Evolutionary conservation across 2,113 vertebrate genomes (phyloP).

Genomic region (Trichechus manatus): DNA sequence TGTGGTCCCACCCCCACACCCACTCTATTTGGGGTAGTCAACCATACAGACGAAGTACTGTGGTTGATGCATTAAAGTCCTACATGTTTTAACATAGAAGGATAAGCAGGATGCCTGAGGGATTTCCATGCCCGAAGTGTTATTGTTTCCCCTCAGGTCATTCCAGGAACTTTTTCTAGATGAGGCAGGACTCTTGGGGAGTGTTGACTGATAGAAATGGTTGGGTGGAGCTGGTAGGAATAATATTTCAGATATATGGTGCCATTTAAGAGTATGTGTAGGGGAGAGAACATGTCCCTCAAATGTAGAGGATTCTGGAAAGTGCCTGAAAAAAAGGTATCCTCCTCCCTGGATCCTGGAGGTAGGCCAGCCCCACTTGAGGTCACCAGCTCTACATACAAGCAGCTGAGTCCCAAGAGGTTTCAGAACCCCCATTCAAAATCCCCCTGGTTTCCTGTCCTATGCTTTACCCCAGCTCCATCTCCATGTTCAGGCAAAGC

Average conservation of each 20-base stretch:
- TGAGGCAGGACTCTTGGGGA: neutral
- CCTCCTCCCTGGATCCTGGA: neutral
- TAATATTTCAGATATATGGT: neutral
- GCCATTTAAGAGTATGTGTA: neutral
- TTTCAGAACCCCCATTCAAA: neutral
- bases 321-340: neutral
- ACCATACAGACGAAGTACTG: neutral
- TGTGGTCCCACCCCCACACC: neutral
- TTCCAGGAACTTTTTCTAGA: neutral
- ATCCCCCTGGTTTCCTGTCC: conserved; percentile 38
- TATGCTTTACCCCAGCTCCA: neutral
- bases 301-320: neutral
- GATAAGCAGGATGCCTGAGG: neutral
- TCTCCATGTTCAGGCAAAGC: conserved; percentile 76
- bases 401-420: neutral
- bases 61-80: neutral
- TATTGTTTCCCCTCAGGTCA: conserved; percentile 7
- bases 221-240: neutral
- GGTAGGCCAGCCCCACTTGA: neutral
- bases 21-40: neutral
- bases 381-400: neutral
- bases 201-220: neutral
- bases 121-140: neutral
- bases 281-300: neutral
- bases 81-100: neutral